Evolutionary conservation across 1,140 invertebrate genomes (phyloP), one percentile per base, ranked within the genome.

Genomic region (Nephotettix cincticeps): DNA sequence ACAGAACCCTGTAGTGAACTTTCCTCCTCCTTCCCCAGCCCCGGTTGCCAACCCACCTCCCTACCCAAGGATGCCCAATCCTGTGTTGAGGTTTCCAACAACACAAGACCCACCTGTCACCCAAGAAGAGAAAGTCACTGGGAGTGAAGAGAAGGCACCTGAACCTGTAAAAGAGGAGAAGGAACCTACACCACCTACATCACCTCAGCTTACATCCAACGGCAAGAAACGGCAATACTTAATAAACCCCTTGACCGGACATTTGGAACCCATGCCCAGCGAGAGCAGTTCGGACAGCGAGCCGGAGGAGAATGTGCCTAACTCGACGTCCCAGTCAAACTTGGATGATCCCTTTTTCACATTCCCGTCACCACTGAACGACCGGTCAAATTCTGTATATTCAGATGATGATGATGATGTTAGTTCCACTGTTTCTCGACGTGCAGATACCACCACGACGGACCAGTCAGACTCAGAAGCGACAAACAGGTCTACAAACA

Each of bases 211-310:
- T 58, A 71, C 68, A 29, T 68, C 74, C 23, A 75, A 72, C 25
- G 85, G 84, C 0, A 87, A 89, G 75, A 84, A 87, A 68, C 83
- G 88, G 56, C 89, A 92, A 77, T 91, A 92, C 83, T 86, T 95
- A 1, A 93, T 95, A 32, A 96, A 95, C 84, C 93, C 93, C 2
- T 84, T 94, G 72, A 95, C 93, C 3, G 93, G 93, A 14, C 88
- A 92, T 74, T 80, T 96, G 75, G 94, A 96, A 79, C 91, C 91
- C 0, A 89, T 91, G 86, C 86, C 88, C 2, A 90, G 86, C 73
- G 90, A 91, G 72, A 86, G 85, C 56, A 82, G 82, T 72, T 84
- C 84, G 17, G 79, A 81, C 23, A 77, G 70, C 76, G 82, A 80
- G 70, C 74, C 78, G n/a, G 79, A 81, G 29, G 76, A 76, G 29